These are phyloP conservation scores for Branchipolynoe longqiensis DNA, from an alignment of 2,888 invertebrate genomes.

Conservation along the genomic window DNA sequence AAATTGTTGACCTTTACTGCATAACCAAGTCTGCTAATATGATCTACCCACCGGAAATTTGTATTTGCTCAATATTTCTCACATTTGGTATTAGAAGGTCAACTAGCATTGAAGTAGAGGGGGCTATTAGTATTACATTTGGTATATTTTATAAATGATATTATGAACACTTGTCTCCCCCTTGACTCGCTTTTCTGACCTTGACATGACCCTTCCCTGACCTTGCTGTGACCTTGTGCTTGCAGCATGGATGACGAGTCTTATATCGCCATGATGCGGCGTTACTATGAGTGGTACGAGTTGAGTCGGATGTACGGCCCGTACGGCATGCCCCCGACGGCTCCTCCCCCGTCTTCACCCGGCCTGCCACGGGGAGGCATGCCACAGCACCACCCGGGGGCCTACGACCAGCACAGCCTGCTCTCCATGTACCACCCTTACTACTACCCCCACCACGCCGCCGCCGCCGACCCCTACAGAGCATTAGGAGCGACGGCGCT, in stretches of 20 bases:
- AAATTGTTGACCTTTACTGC: not conserved
- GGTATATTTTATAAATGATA: not conserved
- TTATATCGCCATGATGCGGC: conserved; percentile 39
- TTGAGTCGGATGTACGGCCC: conserved; percentile 18
- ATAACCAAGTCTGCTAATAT: too few relatives aligned
- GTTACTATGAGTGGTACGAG: conserved; percentile 57
- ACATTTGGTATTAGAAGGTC: too few relatives aligned
- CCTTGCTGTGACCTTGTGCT: not conserved
- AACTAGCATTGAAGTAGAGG: too few relatives aligned
- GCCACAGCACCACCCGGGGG: not conserved
- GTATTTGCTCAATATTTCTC: too few relatives aligned
- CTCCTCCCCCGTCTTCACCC: not conserved
- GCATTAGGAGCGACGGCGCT: conserved; percentile 5
- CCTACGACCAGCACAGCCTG: conserved; percentile 29
- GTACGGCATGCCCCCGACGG: conserved; percentile 11
- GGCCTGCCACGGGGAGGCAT: not conserved
- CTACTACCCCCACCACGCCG: conserved; percentile 30
- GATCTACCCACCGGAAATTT: too few relatives aligned
- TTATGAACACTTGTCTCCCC: too few relatives aligned
- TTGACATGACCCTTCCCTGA: not conserved
- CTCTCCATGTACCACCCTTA: conserved; percentile 13
- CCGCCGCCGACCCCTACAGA: conserved; percentile 7
- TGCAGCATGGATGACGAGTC: conserved; percentile 38
- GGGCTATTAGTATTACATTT: not conserved
- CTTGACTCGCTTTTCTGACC: not conserved